These are phyloP conservation scores for Capra hircus DNA, from an alignment of 2,113 vertebrate genomes.

Conservation along the genomic window DNA sequence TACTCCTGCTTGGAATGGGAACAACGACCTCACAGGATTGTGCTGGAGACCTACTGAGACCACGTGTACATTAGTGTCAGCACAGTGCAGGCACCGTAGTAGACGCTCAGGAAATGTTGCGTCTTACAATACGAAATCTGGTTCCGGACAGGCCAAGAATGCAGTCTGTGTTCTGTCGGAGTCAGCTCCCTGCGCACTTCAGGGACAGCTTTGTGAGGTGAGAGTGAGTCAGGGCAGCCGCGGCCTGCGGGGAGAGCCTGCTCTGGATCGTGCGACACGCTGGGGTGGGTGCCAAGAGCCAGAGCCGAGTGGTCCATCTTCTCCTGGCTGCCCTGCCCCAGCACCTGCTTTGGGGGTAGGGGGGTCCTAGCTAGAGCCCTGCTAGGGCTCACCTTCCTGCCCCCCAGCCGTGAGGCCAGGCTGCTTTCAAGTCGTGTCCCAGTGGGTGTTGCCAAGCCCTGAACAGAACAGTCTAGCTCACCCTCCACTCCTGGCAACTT, in stretches of 20 bases:
- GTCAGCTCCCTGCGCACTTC: not conserved
- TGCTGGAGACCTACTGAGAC: not conserved
- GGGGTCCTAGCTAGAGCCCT: not conserved
- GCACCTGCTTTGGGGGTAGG: constrained; percentile 5
- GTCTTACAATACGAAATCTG: not conserved
- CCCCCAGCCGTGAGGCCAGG: not conserved
- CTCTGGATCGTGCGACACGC: not conserved
- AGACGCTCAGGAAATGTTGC: constrained; percentile 9
- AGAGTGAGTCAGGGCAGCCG: constrained; percentile 49
- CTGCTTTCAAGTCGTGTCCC: not conserved
- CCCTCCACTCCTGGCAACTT: not conserved
- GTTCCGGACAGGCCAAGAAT: not conserved
- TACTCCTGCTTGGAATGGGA: not conserved
- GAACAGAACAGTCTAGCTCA: not conserved
- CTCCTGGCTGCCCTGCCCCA: not conserved
- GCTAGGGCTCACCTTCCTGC: not conserved
- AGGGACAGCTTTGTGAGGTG: constrained; percentile 60
- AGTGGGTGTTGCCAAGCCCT: not conserved
- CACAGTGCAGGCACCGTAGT: not conserved
- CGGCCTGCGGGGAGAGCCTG: not conserved
- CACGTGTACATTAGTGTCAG: not conserved
- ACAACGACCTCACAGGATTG: not conserved
- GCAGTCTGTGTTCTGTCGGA: constrained; percentile 37
- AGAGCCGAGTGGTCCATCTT: not conserved
- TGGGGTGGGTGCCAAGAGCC: not conserved